Evolutionary conservation across 92 coral and sea anemone species (phyloP), one percentile per base, ranked within the genome.

Genomic region (Actinernus sp.): DNA sequence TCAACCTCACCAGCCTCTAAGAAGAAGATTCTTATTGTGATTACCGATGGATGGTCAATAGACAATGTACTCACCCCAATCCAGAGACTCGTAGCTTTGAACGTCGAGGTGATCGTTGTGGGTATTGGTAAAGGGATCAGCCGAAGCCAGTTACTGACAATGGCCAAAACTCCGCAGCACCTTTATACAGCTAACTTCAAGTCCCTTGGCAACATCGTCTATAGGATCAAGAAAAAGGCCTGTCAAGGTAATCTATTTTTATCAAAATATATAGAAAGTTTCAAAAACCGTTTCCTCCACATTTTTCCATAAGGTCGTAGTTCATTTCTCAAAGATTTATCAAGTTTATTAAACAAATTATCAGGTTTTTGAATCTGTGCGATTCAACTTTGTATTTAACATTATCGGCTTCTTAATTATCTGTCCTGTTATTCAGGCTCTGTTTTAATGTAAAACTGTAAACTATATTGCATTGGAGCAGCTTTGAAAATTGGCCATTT

Each of bases 161-260:
- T 78, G 16, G 90, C 76, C 40, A 88, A 83, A 60, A 73, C 70
- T 30, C 95, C 95, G 1, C 87, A 83, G 36, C 95, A 88, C 51
- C 73, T 81, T 29, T 78, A 78, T 71, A 65, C 64, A 14, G 36
- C 58, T 16, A 43, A 55, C 22, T 49, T 72, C 28, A 56, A 18
- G 12, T 38, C 71, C 19, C 68, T 88, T 49, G 67, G 52, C 3
- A 57, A 56, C 31, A 64, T 88, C 1, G 49, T 78, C 8, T 38
- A 71, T 37, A 57, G 82, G 14, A 26, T 88, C 12, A 63, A 71
- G 58, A 68, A 78, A 16, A 84, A 88, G 39, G 58, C 71, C 4
- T 88, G 95, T 41, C 59, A 63, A 61, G 95, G 95, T 88, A 63
- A 46, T n/a, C n/a, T n/a, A n/a, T n/a, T n/a, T n/a, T n/a, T n/a